Evolutionary conservation across 2,113 vertebrate species (phyloP).

Genomic region (Phalacrocorax pelagicus): DNA sequence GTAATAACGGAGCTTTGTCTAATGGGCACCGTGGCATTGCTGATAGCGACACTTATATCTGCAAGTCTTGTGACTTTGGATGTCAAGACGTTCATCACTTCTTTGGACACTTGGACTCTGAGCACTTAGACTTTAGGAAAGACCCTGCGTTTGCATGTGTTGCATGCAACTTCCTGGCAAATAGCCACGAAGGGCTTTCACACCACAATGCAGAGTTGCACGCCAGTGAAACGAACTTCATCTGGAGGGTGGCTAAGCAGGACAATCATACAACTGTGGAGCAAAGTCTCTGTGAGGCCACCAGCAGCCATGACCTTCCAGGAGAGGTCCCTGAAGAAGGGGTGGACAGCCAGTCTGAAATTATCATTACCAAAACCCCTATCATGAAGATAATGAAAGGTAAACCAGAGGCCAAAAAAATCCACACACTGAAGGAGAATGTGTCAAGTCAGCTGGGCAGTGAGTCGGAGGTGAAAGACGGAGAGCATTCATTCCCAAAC

Average conservation of each 20-base stretch:
- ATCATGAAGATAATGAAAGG: conserved; percentile 98
- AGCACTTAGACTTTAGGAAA: conserved; percentile 88
- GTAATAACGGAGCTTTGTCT: conserved; percentile 62
- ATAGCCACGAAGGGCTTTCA: conserved; percentile 89
- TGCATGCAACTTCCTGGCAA: conserved; percentile 83
- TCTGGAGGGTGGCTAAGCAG: conserved; percentile 84
- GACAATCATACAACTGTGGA: conserved; percentile 83
- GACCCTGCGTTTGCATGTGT: conserved; percentile 88
- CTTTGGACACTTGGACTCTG: conserved; percentile 89
- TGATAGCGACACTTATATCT: conserved; percentile 81
- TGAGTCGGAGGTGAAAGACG: conserved; percentile 72
- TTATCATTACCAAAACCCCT: conserved; percentile 95
- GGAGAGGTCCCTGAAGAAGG: conserved; percentile 65
- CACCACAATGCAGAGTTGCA: conserved; percentile 90
- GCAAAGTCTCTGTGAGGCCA: conserved; percentile 76
- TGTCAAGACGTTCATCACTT: conserved; percentile 89
- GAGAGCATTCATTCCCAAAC: conserved; percentile 79
- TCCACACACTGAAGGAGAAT: conserved; percentile 83
- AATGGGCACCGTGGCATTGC: conserved; percentile 75
- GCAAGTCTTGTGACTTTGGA: conserved; percentile 88
- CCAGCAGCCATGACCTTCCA: conserved; percentile 4
- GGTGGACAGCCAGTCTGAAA: conserved; percentile 77
- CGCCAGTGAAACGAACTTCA: conserved; percentile 70
- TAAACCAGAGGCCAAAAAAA: conserved; percentile 91
- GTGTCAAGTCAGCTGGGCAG: conserved; percentile 54